Evolutionary conservation across 2,888 invertebrate genomes (phyloP), one percentile per base, ranked within the genome.

Genomic region (Drosophila stalkeri): DNA sequence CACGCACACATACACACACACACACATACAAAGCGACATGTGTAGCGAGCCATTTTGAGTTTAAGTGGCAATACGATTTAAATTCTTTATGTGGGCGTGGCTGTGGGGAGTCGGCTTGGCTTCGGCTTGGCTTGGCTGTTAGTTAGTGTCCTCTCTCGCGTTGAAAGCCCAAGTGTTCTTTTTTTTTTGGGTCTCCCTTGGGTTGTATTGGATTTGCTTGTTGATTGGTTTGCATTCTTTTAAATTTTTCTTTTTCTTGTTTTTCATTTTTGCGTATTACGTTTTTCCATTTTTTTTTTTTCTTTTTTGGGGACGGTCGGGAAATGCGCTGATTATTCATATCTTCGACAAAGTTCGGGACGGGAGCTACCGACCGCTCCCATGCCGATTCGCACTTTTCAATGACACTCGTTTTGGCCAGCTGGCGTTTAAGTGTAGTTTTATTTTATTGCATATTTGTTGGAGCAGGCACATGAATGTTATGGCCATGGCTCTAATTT

Each of bases 51-150:
- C 83, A 80, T 85, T 86, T 86, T 84, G 85, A 84, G 76, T 86
- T 85, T 82, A 85, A 84, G 85, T 86, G 87, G 87, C 87, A 86
- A 84, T 85, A 82, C 85, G 82, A 85, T 85, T 86, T 85, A 82
- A 84, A 85, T 85, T 85, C 87, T 82, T 84, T 84, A 86, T 86
- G 86, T 77, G 73, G 63, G 51, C 46, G 71, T 70, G 52, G 43
- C 64, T 6, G 31, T 41, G 35, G 49, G 39, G 27, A 27, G 35
- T 16, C 23, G 64, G 6, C 39, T 1, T n/a, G 39, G 8, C 39
- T 39, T 47, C 31, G 65, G 64, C 72, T 77, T 14, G 51, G 59
- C 20, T 52, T 47, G 62, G 64, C 75, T 77, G 72, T 77, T 81
- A 84, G 86, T 80, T 81, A 80, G 86, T 69, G 71, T 76, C 71